Percentiles rank a stretch among this genome's conserved stretches.
Evolutionary conservation across 2,797 vertebrate genomes (phyloP).

Genomic region (Sphenodon punctatus): DNA sequence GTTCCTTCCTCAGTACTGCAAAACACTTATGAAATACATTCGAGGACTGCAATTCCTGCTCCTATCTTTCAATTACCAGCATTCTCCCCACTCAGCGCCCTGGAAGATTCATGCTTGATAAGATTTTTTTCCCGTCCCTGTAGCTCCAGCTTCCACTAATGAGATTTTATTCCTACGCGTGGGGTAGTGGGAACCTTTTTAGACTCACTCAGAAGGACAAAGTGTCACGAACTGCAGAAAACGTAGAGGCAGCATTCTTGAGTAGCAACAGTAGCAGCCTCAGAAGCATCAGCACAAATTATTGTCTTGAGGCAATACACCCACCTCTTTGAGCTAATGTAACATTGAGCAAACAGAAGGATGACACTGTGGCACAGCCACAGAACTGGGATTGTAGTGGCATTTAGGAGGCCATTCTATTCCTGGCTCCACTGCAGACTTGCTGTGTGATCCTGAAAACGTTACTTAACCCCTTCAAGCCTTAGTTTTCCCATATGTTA

Average conservation of each 20-base stretch:
- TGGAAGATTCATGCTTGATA: not conserved
- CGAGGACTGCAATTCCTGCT: not conserved
- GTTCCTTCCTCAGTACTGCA: too few species aligned
- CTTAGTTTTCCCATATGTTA: not conserved
- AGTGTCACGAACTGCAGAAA: not conserved
- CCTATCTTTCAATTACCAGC: not conserved
- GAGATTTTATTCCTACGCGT: not conserved
- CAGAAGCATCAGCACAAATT: not conserved
- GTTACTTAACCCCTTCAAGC: not conserved
- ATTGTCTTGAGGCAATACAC: not conserved
- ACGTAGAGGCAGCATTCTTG: not conserved
- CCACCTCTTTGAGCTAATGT: conserved; percentile 12
- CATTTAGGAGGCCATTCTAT: not conserved
- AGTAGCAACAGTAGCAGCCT: conserved; percentile 9
- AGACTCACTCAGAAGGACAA: not conserved
- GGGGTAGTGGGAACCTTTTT: not conserved
- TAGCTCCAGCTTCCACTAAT: not conserved
- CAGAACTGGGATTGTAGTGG: not conserved
- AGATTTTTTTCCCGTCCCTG: not conserved
- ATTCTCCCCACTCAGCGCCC: not conserved
- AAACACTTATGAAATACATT: too few species aligned
- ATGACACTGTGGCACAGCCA: not conserved
- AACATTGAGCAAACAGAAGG: not conserved
- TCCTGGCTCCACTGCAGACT: conserved; percentile 1
- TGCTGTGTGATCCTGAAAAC: not conserved